phyloP scores from a whole-genome alignment of 2,113 vertebrate species.

The Potamarius usumacintae region DNA sequence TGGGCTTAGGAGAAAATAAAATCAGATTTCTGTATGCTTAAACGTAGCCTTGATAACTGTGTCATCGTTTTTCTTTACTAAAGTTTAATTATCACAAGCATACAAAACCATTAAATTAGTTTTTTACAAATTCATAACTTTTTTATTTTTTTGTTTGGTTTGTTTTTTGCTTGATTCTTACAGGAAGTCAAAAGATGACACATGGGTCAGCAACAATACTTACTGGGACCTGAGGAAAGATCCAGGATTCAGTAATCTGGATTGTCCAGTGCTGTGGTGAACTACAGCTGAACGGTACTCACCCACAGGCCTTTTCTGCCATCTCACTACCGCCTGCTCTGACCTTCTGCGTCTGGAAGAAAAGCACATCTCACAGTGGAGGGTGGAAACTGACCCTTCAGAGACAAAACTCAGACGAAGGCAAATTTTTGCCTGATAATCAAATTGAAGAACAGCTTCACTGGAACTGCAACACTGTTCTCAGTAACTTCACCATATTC shows the following conservation, averaged over 20 bases:
- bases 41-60: not conserved
- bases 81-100: not conserved
- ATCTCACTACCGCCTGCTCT: conserved; percentile 25
- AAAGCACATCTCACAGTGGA: conserved; percentile 4
- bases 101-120: not conserved
- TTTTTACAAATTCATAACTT: not conserved
- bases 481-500: conserved; percentile 39
- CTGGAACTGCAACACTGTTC: conserved; percentile 13
- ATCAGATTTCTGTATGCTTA: not conserved
- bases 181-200: conserved; percentile 86
- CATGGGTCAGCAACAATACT: conserved; percentile 91
- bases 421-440: conserved; percentile 9
- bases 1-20: not conserved
- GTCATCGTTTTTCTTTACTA: not conserved
- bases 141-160: not conserved
- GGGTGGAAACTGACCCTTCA: not conserved
- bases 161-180: not conserved
- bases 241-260: conserved; percentile 82
- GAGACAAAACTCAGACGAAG: not conserved
- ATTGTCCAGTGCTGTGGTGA: conserved; percentile 90
- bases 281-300: conserved; percentile 31
- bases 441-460: not conserved
- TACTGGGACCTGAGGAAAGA: conserved; percentile 91
- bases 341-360: conserved; percentile 16
- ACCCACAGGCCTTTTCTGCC: not conserved